phyloP scores from a whole-genome alignment of 1,140 invertebrate species.

The Harlomillsia oculata region DNA sequence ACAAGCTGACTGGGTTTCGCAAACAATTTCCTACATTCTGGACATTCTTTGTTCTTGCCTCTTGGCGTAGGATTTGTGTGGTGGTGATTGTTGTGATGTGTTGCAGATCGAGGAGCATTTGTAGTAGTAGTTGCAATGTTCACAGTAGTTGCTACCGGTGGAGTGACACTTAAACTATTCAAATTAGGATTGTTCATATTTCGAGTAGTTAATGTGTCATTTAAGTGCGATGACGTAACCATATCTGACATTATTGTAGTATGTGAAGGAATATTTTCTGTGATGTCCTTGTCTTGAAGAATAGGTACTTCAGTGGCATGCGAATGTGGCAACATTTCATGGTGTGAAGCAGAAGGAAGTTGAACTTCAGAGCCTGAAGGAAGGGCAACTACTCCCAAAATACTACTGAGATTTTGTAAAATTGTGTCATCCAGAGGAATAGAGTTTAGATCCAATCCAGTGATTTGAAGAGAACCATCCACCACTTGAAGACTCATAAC shows the following conservation, averaged over 20 bases:
- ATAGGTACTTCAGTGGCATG: no score
- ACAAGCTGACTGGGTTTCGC: conserved; percentile 30
- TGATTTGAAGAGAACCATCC: conserved; percentile 41
- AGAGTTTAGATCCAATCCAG: conserved; percentile 42
- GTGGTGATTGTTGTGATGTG: background rate
- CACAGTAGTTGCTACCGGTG: background rate
- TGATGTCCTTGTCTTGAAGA: no score
- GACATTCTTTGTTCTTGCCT: conserved; percentile 31
- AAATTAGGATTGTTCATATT: background rate
- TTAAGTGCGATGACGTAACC: no score
- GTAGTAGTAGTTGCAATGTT: background rate
- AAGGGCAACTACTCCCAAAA: background rate
- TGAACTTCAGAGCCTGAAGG: background rate
- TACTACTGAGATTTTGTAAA: conserved; percentile 38
- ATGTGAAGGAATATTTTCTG: no score
- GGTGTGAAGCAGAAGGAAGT: background rate
- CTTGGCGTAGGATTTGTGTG: background rate
- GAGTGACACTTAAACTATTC: background rate
- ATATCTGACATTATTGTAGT: no score
- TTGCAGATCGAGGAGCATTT: background rate
- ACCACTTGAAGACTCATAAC: conserved; percentile 41
- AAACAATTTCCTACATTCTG: conserved; percentile 35
- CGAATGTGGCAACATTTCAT: no score
- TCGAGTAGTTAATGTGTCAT: background rate
- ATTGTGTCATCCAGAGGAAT: conserved; percentile 44